Evolutionary conservation across 2,888 invertebrate genomes (phyloP).

Genomic region (Hoplodrina blanda): DNA sequence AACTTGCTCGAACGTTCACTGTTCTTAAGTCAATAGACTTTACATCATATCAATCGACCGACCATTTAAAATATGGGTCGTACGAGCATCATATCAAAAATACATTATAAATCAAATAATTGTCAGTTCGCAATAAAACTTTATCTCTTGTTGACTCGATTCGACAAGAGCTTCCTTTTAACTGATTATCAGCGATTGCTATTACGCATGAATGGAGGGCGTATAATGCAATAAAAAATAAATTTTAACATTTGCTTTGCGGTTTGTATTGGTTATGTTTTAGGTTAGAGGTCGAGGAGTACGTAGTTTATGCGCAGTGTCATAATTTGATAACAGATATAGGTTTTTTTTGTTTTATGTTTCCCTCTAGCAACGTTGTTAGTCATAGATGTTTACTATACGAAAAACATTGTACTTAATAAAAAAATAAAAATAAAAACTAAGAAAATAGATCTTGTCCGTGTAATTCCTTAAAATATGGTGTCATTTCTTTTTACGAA

Average conservation of each 20-base stretch:
- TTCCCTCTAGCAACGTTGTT: not conserved
- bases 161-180: constrained; percentile 57
- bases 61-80: constrained; percentile 43
- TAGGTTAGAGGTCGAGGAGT: constrained; percentile 21
- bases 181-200: constrained; percentile 49
- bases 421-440: not conserved
- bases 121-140: constrained; percentile 43
- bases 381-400: not conserved
- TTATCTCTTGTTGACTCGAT: constrained; percentile 57
- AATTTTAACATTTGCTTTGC: constrained; percentile 37
- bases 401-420: too few relatives aligned
- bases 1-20: constrained; percentile 8
- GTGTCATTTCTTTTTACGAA: constrained; percentile 32
- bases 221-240: constrained; percentile 47
- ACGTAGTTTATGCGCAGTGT: not conserved
- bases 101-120: constrained; percentile 53
- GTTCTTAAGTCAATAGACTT: constrained; percentile 28
- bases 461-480: constrained; percentile 11
- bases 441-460: not conserved
- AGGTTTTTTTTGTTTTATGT: not conserved
- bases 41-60: constrained; percentile 10
- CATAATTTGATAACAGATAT: not conserved
- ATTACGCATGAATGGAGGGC: constrained; percentile 34
- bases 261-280: constrained; percentile 25
- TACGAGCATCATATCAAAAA: constrained; percentile 29